Evolutionary conservation across 1,140 invertebrate species (phyloP), one percentile per base, ranked within the genome.

Genomic region (Wasmannia auropunctata): DNA sequence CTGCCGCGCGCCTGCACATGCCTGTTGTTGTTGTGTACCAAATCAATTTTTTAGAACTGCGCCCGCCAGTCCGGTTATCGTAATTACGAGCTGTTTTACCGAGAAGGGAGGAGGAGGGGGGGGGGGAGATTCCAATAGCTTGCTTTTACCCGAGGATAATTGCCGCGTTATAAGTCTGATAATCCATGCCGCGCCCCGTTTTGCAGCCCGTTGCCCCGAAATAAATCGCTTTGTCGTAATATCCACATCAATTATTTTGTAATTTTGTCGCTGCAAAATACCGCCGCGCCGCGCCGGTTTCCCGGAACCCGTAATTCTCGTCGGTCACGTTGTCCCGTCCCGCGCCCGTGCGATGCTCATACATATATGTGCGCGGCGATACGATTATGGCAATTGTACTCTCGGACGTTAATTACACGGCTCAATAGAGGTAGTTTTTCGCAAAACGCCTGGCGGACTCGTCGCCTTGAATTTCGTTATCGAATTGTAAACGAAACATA

Each of bases 171-270:
- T 49, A 58, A 75, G 74, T 76, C 37, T 43, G 74, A 76, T 76
- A 80, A 80, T 80, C 43, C 40, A 65, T 11, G 34, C 74, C 31
- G 19, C 60, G 31, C 43, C n/a, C 22, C 8, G 25, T 60, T 76
- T 76, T 43, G 54, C 56, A 37, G 34, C 37, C 37, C 74, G 16
- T 49, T 76, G 34, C 28, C 25, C 43, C n/a, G 31, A 80, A 80
- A 80, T 80, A 80, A 80, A 80, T 80, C 31, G 62, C 63, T 69
- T 46, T 67, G 43, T 79, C 14, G 28, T 67, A 49, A 79, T 79
- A 54, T 69, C 31, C 43, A 25, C 76, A 49, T n/a, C 76, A 67
- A 80, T 80, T 80, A 80, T 80, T 80, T 80, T 80, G 76, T 31
- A 80, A 80, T 80, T 80, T 80, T 14, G 31, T 5, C 62, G 28